A percentile compares a stretch with the other conserved stretches of the same genome.
phyloP scores from a whole-genome alignment of 2,113 vertebrate genomes.

The Sula dactylatra region DNA sequence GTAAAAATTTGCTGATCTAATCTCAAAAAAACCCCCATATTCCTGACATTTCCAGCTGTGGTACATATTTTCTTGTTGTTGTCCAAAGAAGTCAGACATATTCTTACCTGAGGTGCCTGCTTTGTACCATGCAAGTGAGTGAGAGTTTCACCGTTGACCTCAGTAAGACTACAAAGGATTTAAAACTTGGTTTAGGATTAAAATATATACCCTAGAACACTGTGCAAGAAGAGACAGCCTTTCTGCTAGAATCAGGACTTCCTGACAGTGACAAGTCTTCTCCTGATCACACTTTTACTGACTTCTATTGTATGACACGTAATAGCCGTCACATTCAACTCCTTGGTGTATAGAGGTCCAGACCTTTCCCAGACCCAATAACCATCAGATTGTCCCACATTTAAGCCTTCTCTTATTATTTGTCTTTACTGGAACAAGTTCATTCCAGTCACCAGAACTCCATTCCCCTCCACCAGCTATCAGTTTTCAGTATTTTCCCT shows the following conservation, averaged over 20 bases:
- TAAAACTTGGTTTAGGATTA: not conserved
- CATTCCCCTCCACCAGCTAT: not conserved
- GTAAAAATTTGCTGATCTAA: not conserved
- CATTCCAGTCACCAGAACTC: not conserved
- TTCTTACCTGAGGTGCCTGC: not conserved
- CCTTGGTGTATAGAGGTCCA: not conserved
- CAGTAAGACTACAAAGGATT: not conserved
- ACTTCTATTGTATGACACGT: not conserved
- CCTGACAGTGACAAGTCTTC: not conserved
- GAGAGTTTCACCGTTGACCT: not conserved
- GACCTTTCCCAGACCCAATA: not conserved
- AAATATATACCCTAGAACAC: not conserved
- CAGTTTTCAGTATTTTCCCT: not conserved
- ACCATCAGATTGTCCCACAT: not conserved
- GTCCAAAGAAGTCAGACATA: not conserved
- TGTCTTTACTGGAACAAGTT: not conserved
- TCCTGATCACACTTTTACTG: not conserved
- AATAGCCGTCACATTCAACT: not conserved
- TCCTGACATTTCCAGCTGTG: not conserved
- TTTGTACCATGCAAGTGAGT: not conserved
- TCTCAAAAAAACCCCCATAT: not conserved
- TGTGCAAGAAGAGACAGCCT: not conserved
- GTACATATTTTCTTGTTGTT: not conserved
- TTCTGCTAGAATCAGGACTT: not conserved
- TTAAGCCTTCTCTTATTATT: not conserved